Evolutionary conservation across 2,113 vertebrate genomes (phyloP).

Genomic region (Dunckerocampus dactyliophorus): DNA sequence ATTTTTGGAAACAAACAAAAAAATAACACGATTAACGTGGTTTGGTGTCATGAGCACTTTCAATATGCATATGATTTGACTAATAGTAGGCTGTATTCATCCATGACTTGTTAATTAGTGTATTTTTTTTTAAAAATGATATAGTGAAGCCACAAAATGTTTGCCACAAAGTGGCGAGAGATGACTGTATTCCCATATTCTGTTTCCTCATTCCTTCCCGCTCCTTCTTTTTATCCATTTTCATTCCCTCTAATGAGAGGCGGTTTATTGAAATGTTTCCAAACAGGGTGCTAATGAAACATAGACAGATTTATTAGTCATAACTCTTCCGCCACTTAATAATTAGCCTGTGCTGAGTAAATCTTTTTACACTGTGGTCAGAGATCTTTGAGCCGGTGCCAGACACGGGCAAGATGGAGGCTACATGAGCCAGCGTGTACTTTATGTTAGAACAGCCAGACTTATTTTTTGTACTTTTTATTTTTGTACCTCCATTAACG

Average conservation of each 20-base stretch:
- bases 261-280: conserved; percentile 59
- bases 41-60: no score
- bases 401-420: conserved; percentile 22
- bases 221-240: conserved; percentile 14
- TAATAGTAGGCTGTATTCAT: no score
- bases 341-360: conserved; percentile 63
- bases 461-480: conserved; percentile 23
- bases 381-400: conserved; percentile 48
- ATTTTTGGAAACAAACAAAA: no score
- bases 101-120: no score
- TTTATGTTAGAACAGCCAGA: conserved; percentile 4
- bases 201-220: neutral
- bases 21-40: no score
- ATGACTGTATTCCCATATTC: conserved; percentile 25
- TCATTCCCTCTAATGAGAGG: conserved; percentile 61
- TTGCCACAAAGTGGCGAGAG: no score
- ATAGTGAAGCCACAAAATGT: no score
- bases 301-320: conserved; percentile 67
- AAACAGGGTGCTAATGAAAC: conserved; percentile 71
- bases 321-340: conserved; percentile 66
- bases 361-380: conserved; percentile 65
- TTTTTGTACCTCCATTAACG: conserved; percentile 35
- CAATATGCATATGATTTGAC: no score
- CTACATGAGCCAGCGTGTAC: neutral
- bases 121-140: no score